Conservation (phyloP, 2,888 invertebrate genomes). For the Poecilus cupreus region DNA sequence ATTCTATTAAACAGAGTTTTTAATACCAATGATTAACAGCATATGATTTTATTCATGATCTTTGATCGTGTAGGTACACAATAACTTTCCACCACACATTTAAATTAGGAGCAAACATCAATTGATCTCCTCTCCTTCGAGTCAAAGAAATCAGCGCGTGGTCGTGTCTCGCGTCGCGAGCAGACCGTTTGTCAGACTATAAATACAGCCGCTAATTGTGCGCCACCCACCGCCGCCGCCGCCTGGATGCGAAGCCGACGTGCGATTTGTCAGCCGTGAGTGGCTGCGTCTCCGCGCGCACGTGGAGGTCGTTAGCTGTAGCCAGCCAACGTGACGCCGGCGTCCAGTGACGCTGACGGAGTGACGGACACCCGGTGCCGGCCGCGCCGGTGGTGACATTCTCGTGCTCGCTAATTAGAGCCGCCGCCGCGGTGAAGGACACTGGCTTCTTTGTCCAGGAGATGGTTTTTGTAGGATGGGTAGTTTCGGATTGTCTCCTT, state of each 20-base stretch:
- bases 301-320: constrained; percentile 73
- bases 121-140: too few relatives aligned
- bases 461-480: neutral
- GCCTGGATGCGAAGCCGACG: neutral
- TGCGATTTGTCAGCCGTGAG: constrained; percentile 50
- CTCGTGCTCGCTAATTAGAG: constrained; percentile 38
- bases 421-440: constrained; percentile 18
- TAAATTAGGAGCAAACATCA: too few relatives aligned
- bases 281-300: constrained; percentile 66
- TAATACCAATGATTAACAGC: too few relatives aligned
- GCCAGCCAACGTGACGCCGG: constrained; percentile 71
- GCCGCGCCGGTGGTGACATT: constrained; percentile 1
- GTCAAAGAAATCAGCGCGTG: too few relatives aligned
- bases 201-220: constrained; percentile 53
- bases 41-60: too few relatives aligned
- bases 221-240: constrained; percentile 40
- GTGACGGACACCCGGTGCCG: constrained; percentile 1
- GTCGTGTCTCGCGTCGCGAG: too few relatives aligned
- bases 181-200: constrained; percentile 21
- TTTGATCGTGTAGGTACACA: too few relatives aligned
- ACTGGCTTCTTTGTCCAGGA: constrained; percentile 14
- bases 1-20: too few relatives aligned
- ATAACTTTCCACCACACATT: too few relatives aligned
- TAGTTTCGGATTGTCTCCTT: constrained; percentile 1
- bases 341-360: neutral